These are phyloP conservation scores for Unio delphinus DNA, from an alignment of 2,888 invertebrate genomes.

Conservation along the genomic window DNA sequence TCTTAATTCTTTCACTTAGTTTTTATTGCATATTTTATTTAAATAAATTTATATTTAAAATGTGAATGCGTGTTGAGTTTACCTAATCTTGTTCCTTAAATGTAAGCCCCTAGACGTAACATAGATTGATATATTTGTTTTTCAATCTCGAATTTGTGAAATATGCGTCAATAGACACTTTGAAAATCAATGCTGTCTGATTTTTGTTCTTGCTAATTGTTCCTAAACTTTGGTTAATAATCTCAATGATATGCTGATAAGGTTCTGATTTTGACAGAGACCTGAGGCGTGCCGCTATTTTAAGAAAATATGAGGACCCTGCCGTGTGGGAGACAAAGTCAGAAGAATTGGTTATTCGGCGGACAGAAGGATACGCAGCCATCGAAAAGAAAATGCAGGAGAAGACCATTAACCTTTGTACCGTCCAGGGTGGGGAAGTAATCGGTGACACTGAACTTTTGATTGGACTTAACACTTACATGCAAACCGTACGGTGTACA, in stretches of 20 bases:
- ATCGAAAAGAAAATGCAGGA: constrained; percentile 57
- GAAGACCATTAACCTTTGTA: constrained; percentile 53
- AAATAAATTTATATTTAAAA: no score
- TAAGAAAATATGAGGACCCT: constrained; percentile 55
- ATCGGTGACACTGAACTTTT: constrained; percentile 60
- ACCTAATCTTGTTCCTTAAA: no score
- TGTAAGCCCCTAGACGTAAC: no score
- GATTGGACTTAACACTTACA: constrained; percentile 50
- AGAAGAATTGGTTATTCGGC: constrained; percentile 50
- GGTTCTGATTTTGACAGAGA: constrained; percentile 39
- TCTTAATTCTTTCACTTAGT: no score
- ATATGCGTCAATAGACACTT: no score
- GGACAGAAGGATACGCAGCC: constrained; percentile 65
- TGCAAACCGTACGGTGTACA: constrained; percentile 63
- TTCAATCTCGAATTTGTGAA: no score
- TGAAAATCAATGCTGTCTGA: no score
- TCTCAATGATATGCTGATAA: background rate
- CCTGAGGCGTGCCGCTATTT: constrained; percentile 46
- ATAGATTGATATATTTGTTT: no score
- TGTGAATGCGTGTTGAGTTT: no score
- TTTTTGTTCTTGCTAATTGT: no score
- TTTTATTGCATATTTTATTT: no score
- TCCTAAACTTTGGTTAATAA: no score
- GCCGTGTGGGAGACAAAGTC: constrained; percentile 51
- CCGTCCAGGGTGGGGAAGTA: constrained; percentile 60